Evolutionary conservation across 2,113 vertebrate genomes (phyloP).

Genomic region (Symphodus melops): DNA sequence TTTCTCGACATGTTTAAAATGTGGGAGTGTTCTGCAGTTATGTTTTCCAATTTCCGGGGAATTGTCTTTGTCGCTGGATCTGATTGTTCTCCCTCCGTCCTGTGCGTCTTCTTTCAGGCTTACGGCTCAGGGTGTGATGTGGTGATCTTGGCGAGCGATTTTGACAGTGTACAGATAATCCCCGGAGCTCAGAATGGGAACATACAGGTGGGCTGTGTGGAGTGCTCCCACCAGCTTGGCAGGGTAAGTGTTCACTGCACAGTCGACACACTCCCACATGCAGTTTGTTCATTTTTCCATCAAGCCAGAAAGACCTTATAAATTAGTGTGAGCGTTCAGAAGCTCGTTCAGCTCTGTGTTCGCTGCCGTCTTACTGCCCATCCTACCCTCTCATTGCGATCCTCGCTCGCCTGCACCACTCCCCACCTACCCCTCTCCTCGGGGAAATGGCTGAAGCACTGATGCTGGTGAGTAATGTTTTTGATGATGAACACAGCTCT

Average conservation of each 20-base stretch:
- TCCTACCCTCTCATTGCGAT: conserved; percentile 21
- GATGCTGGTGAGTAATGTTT: conserved; percentile 71
- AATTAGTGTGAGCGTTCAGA: conserved; percentile 6
- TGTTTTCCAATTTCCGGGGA: background rate
- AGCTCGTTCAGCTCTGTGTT: conserved; percentile 16
- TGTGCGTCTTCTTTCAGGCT: conserved; percentile 83
- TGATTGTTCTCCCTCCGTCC: conserved; percentile 9
- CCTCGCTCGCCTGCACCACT: conserved; percentile 11
- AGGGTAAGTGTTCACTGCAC: conserved; percentile 87
- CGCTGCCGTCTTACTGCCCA: conserved; percentile 7
- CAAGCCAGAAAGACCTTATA: conserved; percentile 27
- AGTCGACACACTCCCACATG: conserved; percentile 28
- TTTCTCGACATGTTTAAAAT: background rate
- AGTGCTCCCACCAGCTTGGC: conserved; percentile 95
- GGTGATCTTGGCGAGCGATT: conserved; percentile 96
- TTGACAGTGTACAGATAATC: conserved; percentile 99
- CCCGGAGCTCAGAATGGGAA: conserved; percentile 99
- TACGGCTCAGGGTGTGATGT: conserved; percentile 99
- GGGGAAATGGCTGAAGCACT: conserved; percentile 60
- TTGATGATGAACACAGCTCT: conserved; percentile 66
- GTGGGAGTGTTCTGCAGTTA: too few relatives aligned
- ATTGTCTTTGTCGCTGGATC: background rate
- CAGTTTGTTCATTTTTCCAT: conserved; percentile 6
- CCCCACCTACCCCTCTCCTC: conserved; percentile 28
- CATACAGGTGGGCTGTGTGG: conserved; percentile 99